Evolutionary conservation across 2,888 invertebrate species (phyloP).

Genomic region (Mylabris sibirica): DNA sequence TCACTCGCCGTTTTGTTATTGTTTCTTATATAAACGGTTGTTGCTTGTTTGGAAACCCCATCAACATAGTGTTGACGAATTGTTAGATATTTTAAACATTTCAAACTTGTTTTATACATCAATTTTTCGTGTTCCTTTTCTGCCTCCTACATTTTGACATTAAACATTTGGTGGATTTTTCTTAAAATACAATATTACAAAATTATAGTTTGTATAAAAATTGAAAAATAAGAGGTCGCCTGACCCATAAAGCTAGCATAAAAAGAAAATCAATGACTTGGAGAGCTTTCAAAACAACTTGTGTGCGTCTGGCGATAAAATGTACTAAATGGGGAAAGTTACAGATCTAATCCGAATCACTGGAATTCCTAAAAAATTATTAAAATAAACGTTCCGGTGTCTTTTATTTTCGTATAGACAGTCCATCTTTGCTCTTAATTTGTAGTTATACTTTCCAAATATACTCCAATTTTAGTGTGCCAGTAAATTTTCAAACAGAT

Average conservation of each 20-base stretch:
- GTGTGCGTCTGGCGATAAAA: neutral
- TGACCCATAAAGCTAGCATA: neutral
- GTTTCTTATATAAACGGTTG: neutral
- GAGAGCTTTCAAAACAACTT: neutral
- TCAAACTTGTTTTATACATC: neutral
- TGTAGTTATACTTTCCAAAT: neutral
- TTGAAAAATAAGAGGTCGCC: too few relatives aligned
- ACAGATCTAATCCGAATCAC: neutral
- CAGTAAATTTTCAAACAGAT: neutral
- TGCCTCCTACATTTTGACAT: neutral
- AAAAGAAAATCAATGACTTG: neutral
- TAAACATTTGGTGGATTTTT: neutral
- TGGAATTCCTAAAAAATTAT: too few relatives aligned
- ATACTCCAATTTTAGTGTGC: neutral
- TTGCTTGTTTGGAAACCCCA: slow-evolving; percentile 1
- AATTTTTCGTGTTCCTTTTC: neutral
- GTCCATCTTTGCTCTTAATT: neutral
- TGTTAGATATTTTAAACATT: slow-evolving; percentile 7
- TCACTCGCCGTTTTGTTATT: slow-evolving; percentile 2
- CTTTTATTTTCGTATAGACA: neutral
- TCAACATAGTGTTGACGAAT: slow-evolving; percentile 4
- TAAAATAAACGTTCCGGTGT: neutral
- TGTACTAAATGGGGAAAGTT: neutral
- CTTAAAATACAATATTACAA: neutral
- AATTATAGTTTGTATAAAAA: neutral